phyloP scores from a whole-genome alignment of 2,797 vertebrate species.

The Clarias pachynema region DNA sequence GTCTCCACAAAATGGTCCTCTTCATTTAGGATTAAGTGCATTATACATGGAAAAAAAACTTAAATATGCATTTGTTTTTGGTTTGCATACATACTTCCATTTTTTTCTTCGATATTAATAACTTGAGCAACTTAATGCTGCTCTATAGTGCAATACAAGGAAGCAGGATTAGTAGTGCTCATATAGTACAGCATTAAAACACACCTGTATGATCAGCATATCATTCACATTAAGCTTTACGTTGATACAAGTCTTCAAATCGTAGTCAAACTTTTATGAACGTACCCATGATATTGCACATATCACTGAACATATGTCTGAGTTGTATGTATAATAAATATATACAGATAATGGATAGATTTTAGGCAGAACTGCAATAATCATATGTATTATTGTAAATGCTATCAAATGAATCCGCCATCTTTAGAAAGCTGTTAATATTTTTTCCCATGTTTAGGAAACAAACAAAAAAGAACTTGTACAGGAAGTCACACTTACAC shows the following conservation, averaged over 20 bases:
- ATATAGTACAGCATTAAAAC: not conserved
- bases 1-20: not conserved
- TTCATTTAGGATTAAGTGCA: not conserved
- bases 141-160: slow-evolving; percentile 8
- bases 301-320: not conserved
- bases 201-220: not conserved
- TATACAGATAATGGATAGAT: not conserved
- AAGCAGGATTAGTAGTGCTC: not conserved
- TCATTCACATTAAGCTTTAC: not conserved
- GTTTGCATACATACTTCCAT: not conserved
- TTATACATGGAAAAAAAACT: too few relatives aligned
- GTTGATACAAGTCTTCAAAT: slow-evolving; percentile 1
- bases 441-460: not conserved
- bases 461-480: slow-evolving; percentile 10
- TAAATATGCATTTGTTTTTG: not conserved
- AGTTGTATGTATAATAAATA: not conserved
- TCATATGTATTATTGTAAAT: not conserved
- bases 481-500: slow-evolving; percentile 37
- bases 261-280: not conserved
- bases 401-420: not conserved
- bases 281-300: slow-evolving; percentile 11
- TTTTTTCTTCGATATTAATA: not conserved
- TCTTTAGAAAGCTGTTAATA: not conserved
- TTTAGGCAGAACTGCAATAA: not conserved
- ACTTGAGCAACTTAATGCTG: not conserved